Conservation (phyloP, 2,113 vertebrate genomes). For the Laticauda colubrina region DNA sequence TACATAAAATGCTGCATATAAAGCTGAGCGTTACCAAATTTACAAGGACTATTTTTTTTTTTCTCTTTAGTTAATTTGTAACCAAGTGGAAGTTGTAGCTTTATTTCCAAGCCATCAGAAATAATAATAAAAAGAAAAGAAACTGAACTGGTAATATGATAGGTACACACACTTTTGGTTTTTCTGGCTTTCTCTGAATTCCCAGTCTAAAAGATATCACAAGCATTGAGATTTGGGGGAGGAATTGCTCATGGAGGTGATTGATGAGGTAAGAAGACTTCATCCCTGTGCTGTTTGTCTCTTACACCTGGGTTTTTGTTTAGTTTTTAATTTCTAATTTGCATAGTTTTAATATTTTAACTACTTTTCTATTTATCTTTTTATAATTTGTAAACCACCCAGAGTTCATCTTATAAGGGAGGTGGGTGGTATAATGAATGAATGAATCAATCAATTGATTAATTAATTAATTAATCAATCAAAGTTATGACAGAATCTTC, state of each 20-base stretch:
- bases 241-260: accelerated
- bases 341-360: neutral
- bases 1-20: neutral
- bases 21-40: neutral
- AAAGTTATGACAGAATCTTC: neutral
- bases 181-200: neutral
- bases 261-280: neutral
- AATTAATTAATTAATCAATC: too few relatives aligned
- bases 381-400: neutral
- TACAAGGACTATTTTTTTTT: neutral
- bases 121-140: neutral
- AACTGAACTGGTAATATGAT: neutral
- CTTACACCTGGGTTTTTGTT: neutral
- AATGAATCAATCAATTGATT: too few relatives aligned
- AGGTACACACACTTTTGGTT: neutral
- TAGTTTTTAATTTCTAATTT: neutral
- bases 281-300: neutral
- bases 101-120: neutral
- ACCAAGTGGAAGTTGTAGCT: neutral
- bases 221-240: neutral
- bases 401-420: neutral
- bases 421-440: neutral
- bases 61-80: neutral
- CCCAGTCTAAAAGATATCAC: neutral
- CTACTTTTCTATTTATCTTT: neutral